Conservation (phyloP, 2,113 vertebrate species). For the Alethe diademata region DNA sequence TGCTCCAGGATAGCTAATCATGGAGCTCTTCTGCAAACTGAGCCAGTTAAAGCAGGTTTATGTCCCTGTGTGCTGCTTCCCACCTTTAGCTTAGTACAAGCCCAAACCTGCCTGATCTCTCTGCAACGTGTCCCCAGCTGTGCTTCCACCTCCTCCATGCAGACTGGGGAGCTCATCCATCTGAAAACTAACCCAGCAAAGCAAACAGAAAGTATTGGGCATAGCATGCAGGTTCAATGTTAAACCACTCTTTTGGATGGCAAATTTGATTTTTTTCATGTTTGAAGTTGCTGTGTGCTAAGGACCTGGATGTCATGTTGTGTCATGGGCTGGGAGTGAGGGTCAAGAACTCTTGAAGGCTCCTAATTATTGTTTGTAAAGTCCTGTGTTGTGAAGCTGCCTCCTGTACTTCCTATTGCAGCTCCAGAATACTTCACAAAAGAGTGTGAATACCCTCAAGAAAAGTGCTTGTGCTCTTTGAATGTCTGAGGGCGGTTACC, state of each 20-base stretch:
- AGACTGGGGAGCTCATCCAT: not conserved
- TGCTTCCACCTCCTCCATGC: not conserved
- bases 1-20: not conserved
- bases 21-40: not conserved
- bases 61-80: not conserved
- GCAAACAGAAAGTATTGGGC: not conserved
- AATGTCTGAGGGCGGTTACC: not conserved
- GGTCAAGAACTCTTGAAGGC: not conserved
- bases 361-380: not conserved
- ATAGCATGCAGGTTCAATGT: not conserved
- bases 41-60: not conserved
- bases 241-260: not conserved
- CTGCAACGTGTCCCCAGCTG: accelerated
- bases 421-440: not conserved
- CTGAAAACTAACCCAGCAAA: not conserved
- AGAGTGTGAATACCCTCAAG: not conserved
- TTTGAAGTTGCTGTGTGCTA: not conserved
- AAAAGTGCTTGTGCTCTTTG: not conserved
- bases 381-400: not conserved
- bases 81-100: not conserved
- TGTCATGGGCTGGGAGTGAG: not conserved
- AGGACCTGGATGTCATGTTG: not conserved
- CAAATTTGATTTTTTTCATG: not conserved
- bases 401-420: not conserved
- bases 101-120: not conserved